Evolutionary conservation across 1,140 invertebrate species (phyloP), one percentile per base, ranked within the genome.

Genomic region (Arctopsyche grandis): DNA sequence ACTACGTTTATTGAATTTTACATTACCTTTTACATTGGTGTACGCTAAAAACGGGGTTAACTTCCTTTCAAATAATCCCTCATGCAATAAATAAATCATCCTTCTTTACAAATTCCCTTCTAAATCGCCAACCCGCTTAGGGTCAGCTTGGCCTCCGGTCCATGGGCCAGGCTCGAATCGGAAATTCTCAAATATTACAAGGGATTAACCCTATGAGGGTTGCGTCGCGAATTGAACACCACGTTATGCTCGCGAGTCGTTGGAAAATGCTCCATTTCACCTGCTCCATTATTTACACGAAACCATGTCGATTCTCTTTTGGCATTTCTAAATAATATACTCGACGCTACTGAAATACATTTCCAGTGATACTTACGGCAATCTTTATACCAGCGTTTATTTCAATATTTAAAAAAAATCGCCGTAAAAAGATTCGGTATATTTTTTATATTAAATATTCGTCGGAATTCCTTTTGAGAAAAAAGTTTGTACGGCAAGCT

Each of bases 31-130:
- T 52, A 14, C 29, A 38, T 38, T 16, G 56, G 56, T 19, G 16
- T n/a, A n/a, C 24, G 26, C 63, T 4, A 26, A 29, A 16, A 14
- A 3, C 48, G 48, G 16, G 63, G 63, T 19, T 26, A 66, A 14
- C 63, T 22, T 66, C 63, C 19, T 66, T 26, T 66, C 10, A 5
- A 66, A 66, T 24, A 66, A 66, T 66, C 63, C 63, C 24, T 66
- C 14, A 66, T 66, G 24, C 21, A 66, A 66, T 66, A 66, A 66
- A 66, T 66, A 66, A 66, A 66, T 66, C 63, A 66, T 29, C 63
- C 63, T 66, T 66, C 63, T 66, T 66, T 66, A 66, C 10, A 29
- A 66, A 66, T 66, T 66, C 63, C 12, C 12, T 52, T 52, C 48
- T 14, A 52, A 14, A 16, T 52, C 29, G 21, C 56, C 56, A 19